Base-by-base conservation (phyloP, 2,888 invertebrate species). In the Tetheella fluctuosa region DNA sequence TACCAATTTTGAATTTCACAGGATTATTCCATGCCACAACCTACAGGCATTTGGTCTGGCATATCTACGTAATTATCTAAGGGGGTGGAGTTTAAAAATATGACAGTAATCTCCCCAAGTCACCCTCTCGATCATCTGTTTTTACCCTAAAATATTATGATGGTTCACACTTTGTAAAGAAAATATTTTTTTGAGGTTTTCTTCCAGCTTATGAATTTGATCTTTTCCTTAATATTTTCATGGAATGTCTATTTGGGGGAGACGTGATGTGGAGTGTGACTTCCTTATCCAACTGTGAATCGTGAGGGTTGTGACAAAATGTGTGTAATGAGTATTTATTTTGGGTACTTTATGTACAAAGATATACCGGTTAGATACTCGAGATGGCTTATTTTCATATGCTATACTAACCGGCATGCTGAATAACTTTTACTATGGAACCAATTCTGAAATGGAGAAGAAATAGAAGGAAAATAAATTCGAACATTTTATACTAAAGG, bases 41-140 rank as follows among this genome's bases (percentile, higher is more conserved):
- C n/a, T 3, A n/a, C 39, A n/a, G 39, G 5, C n/a, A 48, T 48
- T 48, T 48, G 10, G 10, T n/a, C 7, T 20, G 48, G 48, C 48
- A 20, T 67, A 65, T 73, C 64, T 65, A 65, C 74, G 61, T 80
- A 77, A 76, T 79, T 76, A 76, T 76, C 69, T 60, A 59, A 62
- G 59, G 68, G 64, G 65, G 71, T 70, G 72, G 73, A 71, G 68
- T 59, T 67, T 64, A 66, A 70, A 80, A 79, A 77, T 81, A 82
- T 80, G 81, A 70, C 73, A 69, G 72, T 75, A 74, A 79, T 83
- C 74, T 81, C 76, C 65, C 60, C 64, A 64, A 70, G 68, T 65
- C 67, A 61, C 63, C 65, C 69, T 66, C 64, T 58, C 59, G 62
- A 61, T 65, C 73, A 68, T 70, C 68, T 71, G 66, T 74, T 71